Base-by-base conservation (phyloP, 30 jellyfish, hydroid and myxozoan species). In the Phacellophora camtschatica region DNA sequence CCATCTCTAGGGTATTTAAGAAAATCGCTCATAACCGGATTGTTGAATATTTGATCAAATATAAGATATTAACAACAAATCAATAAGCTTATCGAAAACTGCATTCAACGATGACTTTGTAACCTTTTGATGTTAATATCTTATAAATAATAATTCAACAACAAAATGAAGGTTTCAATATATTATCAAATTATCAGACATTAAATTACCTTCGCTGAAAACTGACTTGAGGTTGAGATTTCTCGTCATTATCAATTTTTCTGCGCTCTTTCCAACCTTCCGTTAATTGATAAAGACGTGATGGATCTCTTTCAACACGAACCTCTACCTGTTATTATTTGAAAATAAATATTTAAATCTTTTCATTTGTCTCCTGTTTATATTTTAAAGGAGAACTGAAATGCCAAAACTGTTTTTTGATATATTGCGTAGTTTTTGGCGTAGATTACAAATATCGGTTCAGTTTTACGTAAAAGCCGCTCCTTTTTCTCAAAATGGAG, bases 231-330 rank as follows among this genome's bases (percentile, higher is more conserved):
- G 91, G 91, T 18, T 70, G 83, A 1, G 84, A 66, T 2, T 34
- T 59, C 16, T 39, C 89, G 3, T 62, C 74, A 20, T 36, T 81
- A 1, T 74, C 61, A 25, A 64, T 78, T 43, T 73, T 63, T 18
- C 54, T 55, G 29, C 98, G 93, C 23, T 63, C 83, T 31, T 84
- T 72, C 96, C 96, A 92, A 7, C 95, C 98, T 73, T 84, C 89
- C 2, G 98, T 92, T 48, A 71, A 58, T 51, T 71, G 64, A 46
- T 62, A 73, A 33, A 92, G 83, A 6, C 98, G 85, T 0, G 95
- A 62, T 15, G 98, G 98, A 61, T 92, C 98, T 7, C 96, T 88
- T 41, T 86, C 88, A 20, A 81, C 98, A 20, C 73, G 57, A 29
- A 92, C 96, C 10, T 62, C 88, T 13, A 92, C 96, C 97, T 90